A percentile compares a stretch with the other conserved stretches of the same genome.
These are phyloP conservation scores for Caenorhabditis sp. DNA, from an alignment of 2,888 invertebrate genomes.

Conservation along the genomic window DNA sequence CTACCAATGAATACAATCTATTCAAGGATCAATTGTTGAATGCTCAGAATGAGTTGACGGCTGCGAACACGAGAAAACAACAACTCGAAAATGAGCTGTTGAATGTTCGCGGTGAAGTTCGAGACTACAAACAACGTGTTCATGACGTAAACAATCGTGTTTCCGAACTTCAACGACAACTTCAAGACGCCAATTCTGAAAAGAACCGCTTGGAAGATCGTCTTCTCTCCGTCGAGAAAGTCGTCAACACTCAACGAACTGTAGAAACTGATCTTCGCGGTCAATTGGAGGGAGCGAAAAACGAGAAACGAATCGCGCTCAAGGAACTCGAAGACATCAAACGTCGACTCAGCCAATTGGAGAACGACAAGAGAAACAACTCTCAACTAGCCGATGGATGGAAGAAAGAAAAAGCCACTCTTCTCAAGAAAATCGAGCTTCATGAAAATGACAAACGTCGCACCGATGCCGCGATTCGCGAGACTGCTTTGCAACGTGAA, in stretches of 20 bases:
- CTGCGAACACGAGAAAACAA: constrained; percentile 56
- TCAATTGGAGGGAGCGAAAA: constrained; percentile 65
- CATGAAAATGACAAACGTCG: constrained; percentile 67
- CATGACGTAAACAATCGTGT: constrained; percentile 65
- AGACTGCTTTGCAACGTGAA: constrained; percentile 69
- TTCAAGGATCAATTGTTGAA: constrained; percentile 59
- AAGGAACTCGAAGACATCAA: constrained; percentile 64
- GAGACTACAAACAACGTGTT: constrained; percentile 67
- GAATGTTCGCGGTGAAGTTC: constrained; percentile 61
- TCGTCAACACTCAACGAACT: constrained; percentile 57
- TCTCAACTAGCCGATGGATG: constrained; percentile 60
- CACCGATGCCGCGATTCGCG: constrained; percentile 68
- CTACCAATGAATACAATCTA: constrained; percentile 56
- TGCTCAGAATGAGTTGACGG: constrained; percentile 63
- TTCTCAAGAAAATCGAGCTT: constrained; percentile 69
- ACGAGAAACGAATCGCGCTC: constrained; percentile 59
- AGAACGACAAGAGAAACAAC: constrained; percentile 58
- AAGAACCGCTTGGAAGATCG: constrained; percentile 67
- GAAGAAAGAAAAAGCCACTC: constrained; percentile 64
- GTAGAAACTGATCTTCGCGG: constrained; percentile 64
- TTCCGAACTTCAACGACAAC: constrained; percentile 66
- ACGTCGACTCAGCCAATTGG: constrained; percentile 56
- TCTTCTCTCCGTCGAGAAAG: constrained; percentile 65
- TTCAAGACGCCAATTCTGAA: constrained; percentile 65
- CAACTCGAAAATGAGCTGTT: constrained; percentile 65